Conservation (phyloP, 1,140 invertebrate genomes). For the Drosophila triauraria region DNA sequence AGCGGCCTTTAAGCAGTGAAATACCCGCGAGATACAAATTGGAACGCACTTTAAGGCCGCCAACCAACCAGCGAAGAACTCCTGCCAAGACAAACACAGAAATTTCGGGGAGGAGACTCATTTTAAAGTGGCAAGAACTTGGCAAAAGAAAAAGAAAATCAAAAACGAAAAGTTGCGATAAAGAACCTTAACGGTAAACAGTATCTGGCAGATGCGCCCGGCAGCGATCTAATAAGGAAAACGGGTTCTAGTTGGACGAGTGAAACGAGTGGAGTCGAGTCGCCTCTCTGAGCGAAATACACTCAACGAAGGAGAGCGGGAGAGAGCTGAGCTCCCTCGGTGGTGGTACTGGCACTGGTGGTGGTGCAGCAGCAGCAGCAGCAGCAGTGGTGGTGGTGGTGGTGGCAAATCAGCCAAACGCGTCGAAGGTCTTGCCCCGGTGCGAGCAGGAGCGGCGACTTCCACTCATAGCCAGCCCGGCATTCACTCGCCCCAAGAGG, state of each 20-base stretch:
- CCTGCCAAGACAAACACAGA: constrained; percentile 19
- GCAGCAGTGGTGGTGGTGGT: constrained; percentile 36
- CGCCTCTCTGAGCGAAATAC: constrained; percentile 23
- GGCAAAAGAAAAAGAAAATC: constrained; percentile 8
- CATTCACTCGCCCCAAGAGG: constrained; percentile 13
- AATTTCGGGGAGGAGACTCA: constrained; percentile 66
- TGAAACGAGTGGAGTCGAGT: constrained; percentile 32
- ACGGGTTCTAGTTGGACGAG: constrained; percentile 68
- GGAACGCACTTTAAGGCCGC: constrained; percentile 60
- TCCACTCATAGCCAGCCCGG: constrained; percentile 62
- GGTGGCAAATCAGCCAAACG: constrained; percentile 81
- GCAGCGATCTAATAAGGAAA: constrained; percentile 64
- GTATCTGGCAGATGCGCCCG: constrained; percentile 68
- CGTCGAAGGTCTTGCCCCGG: constrained; percentile 83
- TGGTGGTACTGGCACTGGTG: constrained; percentile 16
- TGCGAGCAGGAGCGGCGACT: constrained; percentile 50
- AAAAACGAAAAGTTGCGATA: constrained; percentile 46
- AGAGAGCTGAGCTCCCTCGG: constrained; percentile 4
- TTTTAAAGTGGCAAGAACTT: constrained; percentile 61
- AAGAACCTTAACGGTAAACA: constrained; percentile 70
- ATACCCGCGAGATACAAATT: constrained; percentile 29
- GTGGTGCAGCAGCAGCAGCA: constrained; percentile 6
- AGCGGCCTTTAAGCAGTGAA: constrained; percentile 25
- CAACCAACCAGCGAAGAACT: constrained; percentile 64
- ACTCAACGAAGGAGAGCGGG: constrained; percentile 50